Evolutionary conservation across 2,888 invertebrate species (phyloP).

Genomic region (Tribolium freemani): DNA sequence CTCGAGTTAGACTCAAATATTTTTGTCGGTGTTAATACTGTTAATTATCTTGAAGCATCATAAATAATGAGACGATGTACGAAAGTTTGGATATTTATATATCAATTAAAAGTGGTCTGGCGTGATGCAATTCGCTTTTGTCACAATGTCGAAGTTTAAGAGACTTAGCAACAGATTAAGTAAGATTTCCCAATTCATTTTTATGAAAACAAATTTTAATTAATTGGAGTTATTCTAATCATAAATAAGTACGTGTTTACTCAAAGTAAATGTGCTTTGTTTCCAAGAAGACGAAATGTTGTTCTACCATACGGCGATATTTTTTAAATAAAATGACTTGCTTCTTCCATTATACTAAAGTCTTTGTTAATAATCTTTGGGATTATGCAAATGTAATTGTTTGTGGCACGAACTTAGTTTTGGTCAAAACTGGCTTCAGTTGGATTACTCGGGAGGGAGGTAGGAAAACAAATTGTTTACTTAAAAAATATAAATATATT

Average conservation of each 20-base stretch:
- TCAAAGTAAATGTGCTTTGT: background rate
- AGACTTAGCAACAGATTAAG: background rate
- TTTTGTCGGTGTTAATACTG: background rate
- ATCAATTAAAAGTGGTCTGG: background rate
- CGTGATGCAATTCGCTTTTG: background rate
- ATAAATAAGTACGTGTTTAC: background rate
- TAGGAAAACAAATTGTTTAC: background rate
- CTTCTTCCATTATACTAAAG: background rate
- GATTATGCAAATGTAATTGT: background rate
- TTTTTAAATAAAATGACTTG: background rate
- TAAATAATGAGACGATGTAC: slow-evolving; percentile 8
- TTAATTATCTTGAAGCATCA: slow-evolving; percentile 20
- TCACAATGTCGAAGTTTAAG: background rate
- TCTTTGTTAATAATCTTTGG: background rate
- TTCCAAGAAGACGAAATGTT: background rate
- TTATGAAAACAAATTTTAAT: background rate
- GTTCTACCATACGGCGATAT: background rate
- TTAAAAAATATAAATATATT: background rate
- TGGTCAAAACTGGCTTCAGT: background rate
- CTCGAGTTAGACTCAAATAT: background rate
- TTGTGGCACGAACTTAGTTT: background rate
- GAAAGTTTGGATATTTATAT: background rate
- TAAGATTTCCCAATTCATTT: background rate
- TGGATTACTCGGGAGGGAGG: background rate
- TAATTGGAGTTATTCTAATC: background rate